phyloP scores from a whole-genome alignment of 2,797 vertebrate species.

The Poecilia picta region DNA sequence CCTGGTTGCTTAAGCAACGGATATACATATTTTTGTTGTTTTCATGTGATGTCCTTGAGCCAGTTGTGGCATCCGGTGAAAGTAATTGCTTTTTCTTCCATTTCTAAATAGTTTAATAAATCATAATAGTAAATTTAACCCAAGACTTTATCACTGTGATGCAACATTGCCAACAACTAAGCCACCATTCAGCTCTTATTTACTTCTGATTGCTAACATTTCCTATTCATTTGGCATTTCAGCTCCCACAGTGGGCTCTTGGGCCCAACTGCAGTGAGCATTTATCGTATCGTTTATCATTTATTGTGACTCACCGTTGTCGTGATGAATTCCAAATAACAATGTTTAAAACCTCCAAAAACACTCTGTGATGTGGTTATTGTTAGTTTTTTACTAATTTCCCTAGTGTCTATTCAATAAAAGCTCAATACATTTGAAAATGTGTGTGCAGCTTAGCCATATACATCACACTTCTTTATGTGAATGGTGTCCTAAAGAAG shows the following conservation, averaged over 20 bases:
- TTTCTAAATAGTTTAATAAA: not conserved
- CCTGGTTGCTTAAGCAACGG: not conserved
- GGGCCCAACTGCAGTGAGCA: not conserved
- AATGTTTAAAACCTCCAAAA: too few relatives aligned
- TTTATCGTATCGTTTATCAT: too few relatives aligned
- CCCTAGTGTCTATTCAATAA: too few relatives aligned
- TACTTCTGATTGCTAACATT: not conserved
- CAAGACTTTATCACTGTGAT: not conserved
- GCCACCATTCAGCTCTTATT: not conserved
- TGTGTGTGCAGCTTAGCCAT: too few relatives aligned
- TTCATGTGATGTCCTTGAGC: not conserved
- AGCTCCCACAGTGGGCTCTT: not conserved
- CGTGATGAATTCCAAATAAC: too few relatives aligned
- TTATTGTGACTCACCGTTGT: too few relatives aligned
- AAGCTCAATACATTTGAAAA: too few relatives aligned
- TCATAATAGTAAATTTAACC: not conserved
- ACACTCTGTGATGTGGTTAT: too few relatives aligned
- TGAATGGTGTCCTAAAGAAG: too few relatives aligned
- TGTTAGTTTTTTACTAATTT: too few relatives aligned
- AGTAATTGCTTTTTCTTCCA: not conserved
- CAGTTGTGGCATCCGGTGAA: not conserved
- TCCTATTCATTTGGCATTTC: not conserved
- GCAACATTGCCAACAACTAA: not conserved
- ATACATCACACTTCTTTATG: too few relatives aligned
- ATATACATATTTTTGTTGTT: not conserved